Evolutionary conservation across 2,888 invertebrate species (phyloP).

Genomic region (Tenthredo distinguenda): DNA sequence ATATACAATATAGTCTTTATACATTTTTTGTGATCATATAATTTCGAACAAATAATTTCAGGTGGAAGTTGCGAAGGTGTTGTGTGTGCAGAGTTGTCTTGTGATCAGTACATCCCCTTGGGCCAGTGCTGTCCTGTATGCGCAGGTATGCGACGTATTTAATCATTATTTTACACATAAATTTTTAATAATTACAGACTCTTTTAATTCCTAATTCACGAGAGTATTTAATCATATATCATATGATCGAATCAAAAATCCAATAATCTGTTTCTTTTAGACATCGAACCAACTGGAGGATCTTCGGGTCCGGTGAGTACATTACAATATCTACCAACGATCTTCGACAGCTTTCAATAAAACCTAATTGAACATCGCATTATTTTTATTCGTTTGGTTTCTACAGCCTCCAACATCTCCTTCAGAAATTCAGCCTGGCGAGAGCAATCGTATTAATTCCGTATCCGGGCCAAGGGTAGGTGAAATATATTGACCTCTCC

Average conservation of each 20-base stretch:
- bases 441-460: conserved; percentile 69
- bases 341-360: neutral
- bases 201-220: neutral
- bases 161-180: neutral
- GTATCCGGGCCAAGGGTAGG: conserved; percentile 75
- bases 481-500: conserved; percentile 42
- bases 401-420: conserved; percentile 61
- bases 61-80: conserved; percentile 78
- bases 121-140: conserved; percentile 78
- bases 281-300: conserved; percentile 48
- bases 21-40: neutral
- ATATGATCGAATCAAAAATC: neutral
- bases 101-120: conserved; percentile 77
- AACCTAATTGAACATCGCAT: conserved; percentile 13
- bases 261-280: neutral
- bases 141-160: conserved; percentile 67
- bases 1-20: neutral
- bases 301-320: conserved; percentile 55
- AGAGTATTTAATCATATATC: neutral
- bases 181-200: neutral
- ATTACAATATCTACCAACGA: conserved; percentile 12
- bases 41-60: conserved; percentile 53
- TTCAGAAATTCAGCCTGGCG: conserved; percentile 67
- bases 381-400: conserved; percentile 46
- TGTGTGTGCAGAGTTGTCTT: conserved; percentile 77